phyloP scores from a whole-genome alignment of 37 sponge, comb jelly and placozoan genomes.

The Bolinopsis microptera region DNA sequence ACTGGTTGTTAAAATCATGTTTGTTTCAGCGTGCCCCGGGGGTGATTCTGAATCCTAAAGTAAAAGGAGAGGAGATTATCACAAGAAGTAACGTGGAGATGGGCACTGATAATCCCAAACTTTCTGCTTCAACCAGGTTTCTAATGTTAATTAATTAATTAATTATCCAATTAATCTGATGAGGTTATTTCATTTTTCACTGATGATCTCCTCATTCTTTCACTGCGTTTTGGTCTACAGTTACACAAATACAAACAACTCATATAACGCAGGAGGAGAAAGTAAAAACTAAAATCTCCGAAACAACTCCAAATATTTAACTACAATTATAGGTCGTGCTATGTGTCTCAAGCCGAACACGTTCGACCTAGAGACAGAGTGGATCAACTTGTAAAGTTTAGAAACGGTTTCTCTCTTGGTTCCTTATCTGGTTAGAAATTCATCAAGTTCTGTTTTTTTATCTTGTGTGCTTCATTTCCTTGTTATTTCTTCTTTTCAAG shows the following conservation, averaged over 20 bases:
- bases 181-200: too few relatives aligned
- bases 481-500: too few relatives aligned
- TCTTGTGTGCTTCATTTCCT: too few relatives aligned
- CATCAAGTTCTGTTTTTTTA: background rate
- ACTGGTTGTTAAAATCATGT: too few relatives aligned
- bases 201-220: too few relatives aligned
- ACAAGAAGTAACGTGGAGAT: constrained; percentile 10
- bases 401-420: constrained; percentile 57
- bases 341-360: constrained; percentile 20
- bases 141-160: too few relatives aligned
- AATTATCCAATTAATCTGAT: too few relatives aligned
- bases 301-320: too few relatives aligned
- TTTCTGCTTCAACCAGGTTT: constrained; percentile 29
- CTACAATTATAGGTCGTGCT: constrained; percentile 30
- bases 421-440: background rate
- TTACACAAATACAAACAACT: too few relatives aligned
- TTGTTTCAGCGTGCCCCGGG: constrained; percentile 47
- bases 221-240: too few relatives aligned
- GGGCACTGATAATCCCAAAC: constrained; percentile 20
- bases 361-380: constrained; percentile 21
- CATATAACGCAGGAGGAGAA: too few relatives aligned
- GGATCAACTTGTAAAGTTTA: constrained; percentile 61
- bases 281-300: too few relatives aligned
- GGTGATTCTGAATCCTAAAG: constrained; percentile 44
- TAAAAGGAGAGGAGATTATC: constrained; percentile 61